Evolutionary conservation across 2,888 invertebrate species (phyloP).

Genomic region (Spodoptera exigua): DNA sequence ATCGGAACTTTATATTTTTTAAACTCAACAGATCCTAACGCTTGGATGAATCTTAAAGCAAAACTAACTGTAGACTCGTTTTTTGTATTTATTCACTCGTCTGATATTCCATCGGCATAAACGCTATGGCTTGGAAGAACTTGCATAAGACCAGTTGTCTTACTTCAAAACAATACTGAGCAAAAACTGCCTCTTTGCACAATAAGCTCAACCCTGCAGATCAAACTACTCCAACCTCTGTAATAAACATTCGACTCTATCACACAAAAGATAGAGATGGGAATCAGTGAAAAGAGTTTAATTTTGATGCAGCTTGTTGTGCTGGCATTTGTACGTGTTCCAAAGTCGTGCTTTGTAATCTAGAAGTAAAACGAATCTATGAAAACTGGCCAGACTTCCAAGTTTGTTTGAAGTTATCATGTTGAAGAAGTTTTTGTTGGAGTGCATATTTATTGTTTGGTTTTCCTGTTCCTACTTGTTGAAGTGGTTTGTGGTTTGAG

Average conservation of each 20-base stretch:
- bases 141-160: conserved; percentile 46
- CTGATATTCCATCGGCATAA: conserved; percentile 43
- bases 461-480: conserved; percentile 13
- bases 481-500: conserved; percentile 3
- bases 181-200: conserved; percentile 33
- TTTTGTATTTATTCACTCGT: conserved; percentile 42
- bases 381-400: conserved; percentile 40
- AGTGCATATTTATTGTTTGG: conserved; percentile 27
- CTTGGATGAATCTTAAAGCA: conserved; percentile 32
- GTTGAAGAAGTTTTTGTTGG: conserved; percentile 27
- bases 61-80: conserved; percentile 18
- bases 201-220: no score
- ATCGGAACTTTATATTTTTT: no score
- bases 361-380: conserved; percentile 39
- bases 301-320: no score
- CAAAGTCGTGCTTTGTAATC: conserved; percentile 31
- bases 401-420: conserved; percentile 42
- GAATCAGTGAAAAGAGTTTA: no score
- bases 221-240: no score
- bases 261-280: no score
- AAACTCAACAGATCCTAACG: conserved; percentile 6
- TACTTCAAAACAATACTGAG: conserved; percentile 38
- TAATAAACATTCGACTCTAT: no score
- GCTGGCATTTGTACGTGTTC: conserved; percentile 40
- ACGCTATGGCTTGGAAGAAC: conserved; percentile 33